phyloP scores from a whole-genome alignment of 1,140 invertebrate species.

The Chelonus insularis region DNA sequence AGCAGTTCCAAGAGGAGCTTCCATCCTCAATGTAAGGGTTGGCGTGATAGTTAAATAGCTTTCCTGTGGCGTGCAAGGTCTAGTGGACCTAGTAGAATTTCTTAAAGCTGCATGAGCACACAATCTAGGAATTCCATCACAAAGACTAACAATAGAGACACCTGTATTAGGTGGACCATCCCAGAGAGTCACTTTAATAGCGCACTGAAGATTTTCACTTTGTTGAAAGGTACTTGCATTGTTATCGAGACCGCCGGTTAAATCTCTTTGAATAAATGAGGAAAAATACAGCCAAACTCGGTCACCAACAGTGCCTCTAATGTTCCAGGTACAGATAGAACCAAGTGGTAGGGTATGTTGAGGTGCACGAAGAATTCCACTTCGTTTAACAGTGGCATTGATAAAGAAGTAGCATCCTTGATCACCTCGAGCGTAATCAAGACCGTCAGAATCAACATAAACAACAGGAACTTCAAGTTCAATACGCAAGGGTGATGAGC shows the following conservation, averaged over 20 bases:
- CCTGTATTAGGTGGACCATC: constrained; percentile 51
- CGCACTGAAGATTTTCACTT: constrained; percentile 38
- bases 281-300: constrained; percentile 86
- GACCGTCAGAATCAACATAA: constrained; percentile 80
- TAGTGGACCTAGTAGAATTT: constrained; percentile 72
- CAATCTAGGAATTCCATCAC: constrained; percentile 74
- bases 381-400: constrained; percentile 57
- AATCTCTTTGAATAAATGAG: constrained; percentile 75
- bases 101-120: constrained; percentile 80
- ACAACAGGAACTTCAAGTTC: constrained; percentile 86
- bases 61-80: constrained; percentile 75
- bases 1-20: constrained; percentile 58
- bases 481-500: constrained; percentile 69
- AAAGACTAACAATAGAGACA: constrained; percentile 67
- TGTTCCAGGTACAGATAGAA: constrained; percentile 84
- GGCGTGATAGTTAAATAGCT: constrained; percentile 75
- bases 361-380: constrained; percentile 73
- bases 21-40: constrained; percentile 58
- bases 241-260: constrained; percentile 55
- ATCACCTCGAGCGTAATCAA: constrained; percentile 67
- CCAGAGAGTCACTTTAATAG: constrained; percentile 51
- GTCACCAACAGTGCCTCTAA: constrained; percentile 76
- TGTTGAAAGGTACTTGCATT: constrained; percentile 52
- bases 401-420: constrained; percentile 61
- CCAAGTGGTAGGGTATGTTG: constrained; percentile 82